Conservation (phyloP, 2,888 invertebrate species). For the Leptothorax acervorum region DNA sequence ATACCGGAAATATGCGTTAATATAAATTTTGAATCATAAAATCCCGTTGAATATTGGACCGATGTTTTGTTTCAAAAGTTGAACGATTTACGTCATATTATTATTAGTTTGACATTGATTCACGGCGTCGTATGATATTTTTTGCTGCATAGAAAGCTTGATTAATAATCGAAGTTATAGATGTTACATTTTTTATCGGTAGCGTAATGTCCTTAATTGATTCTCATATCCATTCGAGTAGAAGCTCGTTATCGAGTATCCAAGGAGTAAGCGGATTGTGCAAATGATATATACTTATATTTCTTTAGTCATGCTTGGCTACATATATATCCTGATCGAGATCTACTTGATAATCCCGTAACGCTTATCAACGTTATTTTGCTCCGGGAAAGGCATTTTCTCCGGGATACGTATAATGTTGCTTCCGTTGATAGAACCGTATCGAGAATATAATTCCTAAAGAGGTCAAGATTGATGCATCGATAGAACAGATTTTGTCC, state of each 20-base stretch:
- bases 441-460: conserved; percentile 19
- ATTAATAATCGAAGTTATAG: conserved; percentile 18
- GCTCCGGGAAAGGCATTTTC: not conserved
- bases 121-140: not conserved
- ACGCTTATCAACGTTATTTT: conserved; percentile 29
- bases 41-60: not conserved
- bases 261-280: not conserved
- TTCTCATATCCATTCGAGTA: not conserved
- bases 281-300: not conserved
- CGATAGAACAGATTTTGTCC: conserved; percentile 40
- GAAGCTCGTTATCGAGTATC: not conserved
- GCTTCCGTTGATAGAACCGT: not conserved
- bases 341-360: conserved; percentile 8
- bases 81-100: not conserved
- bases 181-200: not conserved
- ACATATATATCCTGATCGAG: not conserved
- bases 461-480: conserved; percentile 41
- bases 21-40: conserved; percentile 17
- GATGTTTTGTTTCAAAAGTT: not conserved
- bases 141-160: not conserved
- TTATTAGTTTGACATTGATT: not conserved
- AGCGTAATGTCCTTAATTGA: not conserved
- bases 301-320: not conserved
- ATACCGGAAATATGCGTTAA: not conserved
- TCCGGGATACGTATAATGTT: not conserved